Evolutionary conservation across 2,888 invertebrate species (phyloP).

Genomic region (Thyatira batis): DNA sequence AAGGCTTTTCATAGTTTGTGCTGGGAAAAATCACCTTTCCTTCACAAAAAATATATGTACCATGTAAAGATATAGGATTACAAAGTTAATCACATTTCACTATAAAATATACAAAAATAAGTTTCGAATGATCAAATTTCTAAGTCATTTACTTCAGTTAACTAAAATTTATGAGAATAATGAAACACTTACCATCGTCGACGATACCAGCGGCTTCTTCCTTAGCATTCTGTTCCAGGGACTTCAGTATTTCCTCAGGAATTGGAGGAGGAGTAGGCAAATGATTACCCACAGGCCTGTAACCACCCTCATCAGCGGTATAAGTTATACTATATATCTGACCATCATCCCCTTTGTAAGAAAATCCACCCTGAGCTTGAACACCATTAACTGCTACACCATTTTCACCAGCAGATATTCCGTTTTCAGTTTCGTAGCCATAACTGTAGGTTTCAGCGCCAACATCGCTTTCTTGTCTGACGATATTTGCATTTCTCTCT

Average conservation of each 20-base stretch:
- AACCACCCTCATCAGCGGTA: constrained; percentile 66
- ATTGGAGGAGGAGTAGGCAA: constrained; percentile 70
- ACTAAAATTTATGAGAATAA: constrained; percentile 9
- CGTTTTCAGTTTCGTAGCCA: constrained; percentile 68
- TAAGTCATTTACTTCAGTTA: no score
- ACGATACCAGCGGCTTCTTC: constrained; percentile 67
- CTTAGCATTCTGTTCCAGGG: constrained; percentile 63
- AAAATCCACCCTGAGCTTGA: constrained; percentile 63
- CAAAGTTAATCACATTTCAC: no score
- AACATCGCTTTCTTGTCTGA: constrained; percentile 58
- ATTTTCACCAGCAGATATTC: constrained; percentile 62
- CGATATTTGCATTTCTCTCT: constrained; percentile 50
- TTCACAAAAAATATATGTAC: no score
- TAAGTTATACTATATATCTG: constrained; percentile 67
- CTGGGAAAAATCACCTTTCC: no score
- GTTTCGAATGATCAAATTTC: no score
- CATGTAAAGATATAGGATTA: no score
- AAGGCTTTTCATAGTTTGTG: no score
- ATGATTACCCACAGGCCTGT: constrained; percentile 62
- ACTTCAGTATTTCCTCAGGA: constrained; percentile 61
- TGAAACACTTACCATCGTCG: constrained; percentile 63
- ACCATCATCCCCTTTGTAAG: constrained; percentile 69
- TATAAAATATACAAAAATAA: no score
- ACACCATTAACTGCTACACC: constrained; percentile 59
- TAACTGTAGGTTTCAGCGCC: constrained; percentile 56